Evolutionary conservation across 2,113 vertebrate species (phyloP), one percentile per base, ranked within the genome.

Genomic region (Lepidothrix coronata): DNA sequence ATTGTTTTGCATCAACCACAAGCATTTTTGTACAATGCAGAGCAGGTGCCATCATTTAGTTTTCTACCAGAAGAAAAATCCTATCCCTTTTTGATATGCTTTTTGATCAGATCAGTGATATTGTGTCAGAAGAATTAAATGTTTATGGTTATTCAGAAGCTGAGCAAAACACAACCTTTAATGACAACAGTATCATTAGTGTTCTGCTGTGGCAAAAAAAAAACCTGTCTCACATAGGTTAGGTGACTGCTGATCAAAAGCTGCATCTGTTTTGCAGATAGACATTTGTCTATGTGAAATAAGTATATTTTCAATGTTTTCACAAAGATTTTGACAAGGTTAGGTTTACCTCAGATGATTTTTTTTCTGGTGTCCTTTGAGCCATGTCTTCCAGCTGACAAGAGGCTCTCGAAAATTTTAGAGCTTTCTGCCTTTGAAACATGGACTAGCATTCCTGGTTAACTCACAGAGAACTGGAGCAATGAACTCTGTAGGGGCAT

Each of bases 181-280:
- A 59, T 57, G 12, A 68, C 5, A 52, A 9, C 8, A 71, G 15
- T 33, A 14, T 52, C 30, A 65, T 82, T 54, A 82, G 14, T 25
- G 15, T 43, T 51, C 25, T 71, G 9, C 11, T 81, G 18, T 49
- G 12, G 30, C 35, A 51, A 21, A n/a, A 72, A 49, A 7, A 3
- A 3, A 7, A 2, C 2, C 9, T 8, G 19, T 74, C 52, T 78
- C 2, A 2, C 12, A 5, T 18, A 68, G 37, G 4, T 63, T 74
- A 74, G 12, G 16, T 57, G 14, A 41, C 9, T 27, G 21, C 51
- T 52, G 59, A 59, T 76, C 18, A 58, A 39, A 85, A 82, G 8
- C 2, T 61, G 1, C 24, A 73, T 58, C 7, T 8, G 17, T 46
- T 37, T 12, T 82, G 10, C 31, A 49, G 37, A 12, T 33, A 54